phyloP scores from a whole-genome alignment of 2,888 invertebrate species.

The Odontothrips loti region DNA sequence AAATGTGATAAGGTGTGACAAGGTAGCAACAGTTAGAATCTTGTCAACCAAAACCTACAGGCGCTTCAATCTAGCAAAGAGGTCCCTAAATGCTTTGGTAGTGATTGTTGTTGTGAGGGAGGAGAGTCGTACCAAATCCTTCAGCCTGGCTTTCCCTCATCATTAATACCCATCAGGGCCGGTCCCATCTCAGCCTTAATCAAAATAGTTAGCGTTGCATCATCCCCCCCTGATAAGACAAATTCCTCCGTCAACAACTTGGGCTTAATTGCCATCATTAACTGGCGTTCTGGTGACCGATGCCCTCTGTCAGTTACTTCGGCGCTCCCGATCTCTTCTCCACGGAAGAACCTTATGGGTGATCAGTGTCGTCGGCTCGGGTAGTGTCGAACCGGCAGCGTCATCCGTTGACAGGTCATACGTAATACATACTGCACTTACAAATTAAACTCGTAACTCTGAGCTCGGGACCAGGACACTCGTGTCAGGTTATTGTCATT shows the following conservation, averaged over 20 bases:
- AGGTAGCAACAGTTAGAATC: too few species aligned
- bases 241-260: conserved; percentile 7
- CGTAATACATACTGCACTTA: too few species aligned
- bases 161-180: neutral
- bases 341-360: neutral
- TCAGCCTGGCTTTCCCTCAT: neutral
- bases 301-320: too few species aligned
- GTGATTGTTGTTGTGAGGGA: too few species aligned
- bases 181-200: neutral
- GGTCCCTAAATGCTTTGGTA: too few species aligned
- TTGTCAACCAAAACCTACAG: too few species aligned
- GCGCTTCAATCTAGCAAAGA: too few species aligned
- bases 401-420: neutral
- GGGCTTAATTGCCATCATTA: neutral
- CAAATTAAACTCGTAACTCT: neutral
- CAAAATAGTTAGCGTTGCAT: neutral
- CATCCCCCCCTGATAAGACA: neutral
- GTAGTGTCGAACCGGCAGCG: neutral
- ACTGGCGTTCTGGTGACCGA: neutral
- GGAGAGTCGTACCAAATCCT: too few species aligned
- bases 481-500: neutral
- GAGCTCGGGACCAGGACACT: neutral
- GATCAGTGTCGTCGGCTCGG: neutral
- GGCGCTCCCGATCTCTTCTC: neutral
- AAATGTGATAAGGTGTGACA: too few species aligned